Base-by-base conservation (phyloP, 2,888 invertebrate genomes). In the Ptilodon capucinus region DNA sequence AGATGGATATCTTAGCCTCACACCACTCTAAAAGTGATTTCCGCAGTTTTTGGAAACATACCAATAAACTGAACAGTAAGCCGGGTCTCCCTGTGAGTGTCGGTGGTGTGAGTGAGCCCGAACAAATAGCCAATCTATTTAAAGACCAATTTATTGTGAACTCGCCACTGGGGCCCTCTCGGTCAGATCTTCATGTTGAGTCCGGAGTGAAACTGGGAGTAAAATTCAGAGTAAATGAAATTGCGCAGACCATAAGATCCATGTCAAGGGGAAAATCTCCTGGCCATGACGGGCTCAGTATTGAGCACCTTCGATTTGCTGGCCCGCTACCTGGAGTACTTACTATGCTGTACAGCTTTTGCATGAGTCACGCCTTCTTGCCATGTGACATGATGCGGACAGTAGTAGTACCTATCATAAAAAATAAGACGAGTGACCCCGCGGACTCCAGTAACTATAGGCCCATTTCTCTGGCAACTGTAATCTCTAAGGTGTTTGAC, bases 401-500 rank as follows among this genome's bases (percentile, higher is more conserved):
- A 5, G 38, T 38, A 9, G 21, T 32, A 2, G 39, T 44, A 16
- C 44, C 44, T 16, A 34, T 44, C 13, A 13, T 44, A 19, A 44
- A 48, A 36, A 51, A 55, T 16, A 56, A 39, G 16, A 52, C 56
- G 0, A 48, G 50, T 4, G 56, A 52, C 32, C 14, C 14, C 2
- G 40, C 53, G 0, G 49, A 51, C 13, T 35, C 16, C 11, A 23
- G 38, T 4, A 54, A 52, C 17, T 59, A 54, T 32, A 43, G 58
- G 18, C 53, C 58, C 0, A 58, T 58, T 13, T 59, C 54, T 1
- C 17, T 56, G 14, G 59, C 56, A 1, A 59, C 56, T 1, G 46
- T 52, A 9, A 34, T 48, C 16, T 47, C 53, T 1, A 53, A 59
- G 34, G 44, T 57, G 4, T 36, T 57, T 38, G 53, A 55, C 41